Percentiles rank a stretch among this genome's conserved stretches.
phyloP scores from a whole-genome alignment of 2,113 vertebrate genomes.

The Callipepla squamata region DNA sequence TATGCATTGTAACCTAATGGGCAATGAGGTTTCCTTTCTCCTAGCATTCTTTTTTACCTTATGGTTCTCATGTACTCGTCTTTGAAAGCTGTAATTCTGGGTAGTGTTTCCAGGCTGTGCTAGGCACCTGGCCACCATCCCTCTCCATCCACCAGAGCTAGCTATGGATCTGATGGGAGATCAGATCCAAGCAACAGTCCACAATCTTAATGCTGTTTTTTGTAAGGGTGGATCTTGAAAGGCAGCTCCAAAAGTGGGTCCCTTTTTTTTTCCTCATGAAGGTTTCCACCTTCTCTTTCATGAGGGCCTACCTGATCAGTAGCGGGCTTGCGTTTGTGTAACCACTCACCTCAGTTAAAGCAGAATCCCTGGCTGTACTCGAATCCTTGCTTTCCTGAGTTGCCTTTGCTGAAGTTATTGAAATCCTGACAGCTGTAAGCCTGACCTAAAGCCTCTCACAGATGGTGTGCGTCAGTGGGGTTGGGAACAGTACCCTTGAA shows the following conservation, averaged over 20 bases:
- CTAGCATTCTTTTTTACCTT: neutral
- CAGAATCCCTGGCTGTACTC: neutral
- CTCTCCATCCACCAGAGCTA: neutral
- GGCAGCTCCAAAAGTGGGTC: neutral
- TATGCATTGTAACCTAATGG: neutral
- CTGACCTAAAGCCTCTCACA: neutral
- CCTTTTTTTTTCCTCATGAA: neutral
- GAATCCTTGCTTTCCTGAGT: neutral
- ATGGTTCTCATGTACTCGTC: rapidly evolving
- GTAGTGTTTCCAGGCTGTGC: rapidly evolving
- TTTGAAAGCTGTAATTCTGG: neutral
- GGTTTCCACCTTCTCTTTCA: neutral
- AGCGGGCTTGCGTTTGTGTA: neutral
- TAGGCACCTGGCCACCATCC: rapidly evolving
- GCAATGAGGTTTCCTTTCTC: neutral
- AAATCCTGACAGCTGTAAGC: neutral
- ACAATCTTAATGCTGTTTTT: neutral
- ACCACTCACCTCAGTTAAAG: neutral
- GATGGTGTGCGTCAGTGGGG: neutral
- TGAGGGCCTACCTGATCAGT: neutral
- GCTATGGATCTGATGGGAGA: rapidly evolving
- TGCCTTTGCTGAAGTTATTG: neutral
- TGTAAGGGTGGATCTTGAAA: neutral
- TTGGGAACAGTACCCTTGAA: neutral
- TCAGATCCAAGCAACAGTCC: neutral